Evolutionary conservation across 2,113 vertebrate genomes (phyloP), one percentile per base, ranked within the genome.

Genomic region (Paraplagusia blochii): DNA sequence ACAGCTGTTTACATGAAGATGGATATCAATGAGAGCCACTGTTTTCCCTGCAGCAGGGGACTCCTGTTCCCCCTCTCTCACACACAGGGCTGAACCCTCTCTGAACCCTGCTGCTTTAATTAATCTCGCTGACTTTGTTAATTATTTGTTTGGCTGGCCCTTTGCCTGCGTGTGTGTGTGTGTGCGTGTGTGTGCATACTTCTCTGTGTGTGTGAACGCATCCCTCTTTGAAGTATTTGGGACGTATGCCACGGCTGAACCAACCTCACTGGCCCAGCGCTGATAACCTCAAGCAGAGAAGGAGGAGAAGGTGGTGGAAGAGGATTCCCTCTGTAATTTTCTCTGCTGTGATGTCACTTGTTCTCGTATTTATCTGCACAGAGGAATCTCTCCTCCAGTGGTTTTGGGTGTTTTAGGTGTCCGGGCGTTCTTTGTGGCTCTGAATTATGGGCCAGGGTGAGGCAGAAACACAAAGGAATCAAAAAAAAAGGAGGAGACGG

Each of bases 1-100:
- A 58, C 81, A 88, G 70, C 84, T 89, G 84, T 89, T 88, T 87
- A 77, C 86, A 86, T 85, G 82, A 76, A 87, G 89, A 88, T 81
- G 76, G 83, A 91, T 87, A 81, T 88, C 86, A 77, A 36, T 70
- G 45, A 67, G 75, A 77, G 73, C 76, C 83, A 74, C 66, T 81
- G 80, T 88, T 88, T 82, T 87, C 57, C 47, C 61, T 84, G 66
- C 76, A 84, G 66, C 74, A 72, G 67, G 62, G 76, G 52, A 73
- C 60, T 77, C 74, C 74, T 51, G 47, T 42, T 60, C 65, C 68
- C 61, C 16, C 53, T 44, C 74, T 17, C 55, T 44, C 68, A 65
- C 76, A 80, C 79, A 78, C 75, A 72, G 76, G 65, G 46, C 58
- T 87, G 87, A 89, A 90, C 90, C 85, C 74, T 88, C 53, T 44